Conservation (phyloP, 2,113 vertebrate species). For the Seriola dumerili region DNA sequence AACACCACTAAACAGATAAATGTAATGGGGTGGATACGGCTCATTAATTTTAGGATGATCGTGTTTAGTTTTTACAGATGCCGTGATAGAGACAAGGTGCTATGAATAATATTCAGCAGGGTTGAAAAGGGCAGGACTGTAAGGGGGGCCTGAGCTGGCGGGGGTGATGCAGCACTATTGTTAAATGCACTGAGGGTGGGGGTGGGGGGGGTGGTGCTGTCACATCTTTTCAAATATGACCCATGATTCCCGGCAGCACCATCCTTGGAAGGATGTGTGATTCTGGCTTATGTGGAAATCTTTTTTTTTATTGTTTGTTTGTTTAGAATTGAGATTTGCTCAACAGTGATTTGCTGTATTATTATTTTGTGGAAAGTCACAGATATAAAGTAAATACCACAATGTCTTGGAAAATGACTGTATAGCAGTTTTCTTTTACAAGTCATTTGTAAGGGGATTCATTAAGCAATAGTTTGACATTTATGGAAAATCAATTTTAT, state of each 20-base stretch:
- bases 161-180: constrained; percentile 62
- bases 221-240: constrained; percentile 63
- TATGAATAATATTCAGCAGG: constrained; percentile 70
- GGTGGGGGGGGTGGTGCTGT: constrained; percentile 6
- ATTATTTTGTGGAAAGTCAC: too few species aligned
- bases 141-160: constrained; percentile 49
- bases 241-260: constrained; percentile 53
- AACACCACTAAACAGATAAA: constrained; percentile 79
- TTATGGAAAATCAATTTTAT: background rate
- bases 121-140: constrained; percentile 66
- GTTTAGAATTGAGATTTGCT: background rate
- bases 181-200: constrained; percentile 27
- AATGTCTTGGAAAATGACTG: too few species aligned
- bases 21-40: constrained; percentile 77
- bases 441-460: too few species aligned
- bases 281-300: constrained; percentile 17
- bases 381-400: too few species aligned
- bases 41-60: constrained; percentile 81
- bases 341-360: too few species aligned
- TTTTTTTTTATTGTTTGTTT: background rate
- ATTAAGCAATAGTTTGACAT: too few species aligned
- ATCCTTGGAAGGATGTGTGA: constrained; percentile 27
- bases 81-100: constrained; percentile 76
- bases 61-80: constrained; percentile 78
- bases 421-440: background rate